Percentiles rank a stretch among this genome's conserved stretches.
Evolutionary conservation across 1,140 invertebrate genomes (phyloP).

Genomic region (Nymphalis io): DNA sequence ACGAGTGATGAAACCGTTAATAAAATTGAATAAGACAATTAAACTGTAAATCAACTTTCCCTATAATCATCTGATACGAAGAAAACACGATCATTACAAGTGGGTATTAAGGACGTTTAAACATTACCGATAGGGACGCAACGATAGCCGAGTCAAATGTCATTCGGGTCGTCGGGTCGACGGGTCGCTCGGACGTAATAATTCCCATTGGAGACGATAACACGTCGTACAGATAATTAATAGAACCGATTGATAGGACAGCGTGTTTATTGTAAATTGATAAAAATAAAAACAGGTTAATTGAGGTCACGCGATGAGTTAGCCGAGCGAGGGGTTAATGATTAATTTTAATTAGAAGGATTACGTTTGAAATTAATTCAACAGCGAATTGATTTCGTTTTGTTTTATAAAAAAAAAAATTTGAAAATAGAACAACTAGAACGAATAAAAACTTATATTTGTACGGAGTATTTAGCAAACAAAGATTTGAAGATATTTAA

Average conservation of each 20-base stretch:
- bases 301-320: conserved; percentile 15
- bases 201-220: conserved; percentile 12
- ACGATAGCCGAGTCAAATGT: conserved; percentile 16
- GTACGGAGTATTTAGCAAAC: no score
- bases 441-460: no score
- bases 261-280: conserved; percentile 14
- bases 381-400: not conserved
- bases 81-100: conserved; percentile 25
- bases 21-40: conserved; percentile 1
- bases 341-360: conserved; percentile 23
- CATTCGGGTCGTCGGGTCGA: conserved; percentile 5
- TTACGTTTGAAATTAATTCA: conserved; percentile 9
- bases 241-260: conserved; percentile 11
- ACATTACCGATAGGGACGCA: conserved; percentile 19
- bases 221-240: not conserved
- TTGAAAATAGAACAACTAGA: no score
- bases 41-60: conserved; percentile 20
- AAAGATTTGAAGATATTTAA: no score
- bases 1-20: conserved; percentile 20
- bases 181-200: conserved; percentile 23
- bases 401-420: no score
- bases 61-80: conserved; percentile 27
- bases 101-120: conserved; percentile 22
- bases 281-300: conserved; percentile 26
- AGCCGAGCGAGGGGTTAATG: conserved; percentile 20